Base-by-base conservation (phyloP, 2,797 vertebrate genomes). In the Natrix natrix region DNA sequence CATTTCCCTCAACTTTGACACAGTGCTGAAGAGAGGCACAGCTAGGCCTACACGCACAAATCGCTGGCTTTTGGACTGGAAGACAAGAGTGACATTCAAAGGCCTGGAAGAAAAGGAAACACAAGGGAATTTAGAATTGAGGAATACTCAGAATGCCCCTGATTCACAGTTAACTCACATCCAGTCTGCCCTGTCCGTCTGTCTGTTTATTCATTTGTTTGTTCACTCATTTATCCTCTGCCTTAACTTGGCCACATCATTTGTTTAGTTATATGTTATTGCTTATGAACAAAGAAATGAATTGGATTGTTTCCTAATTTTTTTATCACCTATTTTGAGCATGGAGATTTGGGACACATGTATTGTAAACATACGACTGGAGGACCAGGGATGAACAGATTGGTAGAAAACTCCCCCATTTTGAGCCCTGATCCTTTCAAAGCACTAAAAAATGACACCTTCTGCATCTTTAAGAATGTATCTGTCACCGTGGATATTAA, bases 31-130 rank as follows among this genome's bases (percentile, higher is more conserved):
- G 54, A 99, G 98, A 0, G 99, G 99, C 66, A 99, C 98, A 0
- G 99, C 98, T 95, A 99, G 96, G 0, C 99, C 99, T 37, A 99
- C 97, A 24, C 98, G 98, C 93, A 99, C 96, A 89, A 98, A 99
- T 93, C 97, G 96, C 96, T 98, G 97, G 91, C 98, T 98, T 97
- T 99, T 98, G 1, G 97, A 96, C 92, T 97, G 98, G 97, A 99
- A 99, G 95, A 98, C 98, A 97, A 99, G 97, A 1, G 98, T 99
- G 94, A 99, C 97, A 86, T 98, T 99, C 97, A 99, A 96, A 89
- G 98, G 97, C 96, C 99, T 99, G 96, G 83, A 91, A 94, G 93
- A 88, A 97, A 92, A 52, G 93, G 52, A 32, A 87, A 60, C 16
- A 37, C 61, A 74, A n/a, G 5, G 20, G 43, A 57, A 28, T 32